phyloP scores from a whole-genome alignment of 2,797 vertebrate species.

The Pantherophis vulpinus region DNA sequence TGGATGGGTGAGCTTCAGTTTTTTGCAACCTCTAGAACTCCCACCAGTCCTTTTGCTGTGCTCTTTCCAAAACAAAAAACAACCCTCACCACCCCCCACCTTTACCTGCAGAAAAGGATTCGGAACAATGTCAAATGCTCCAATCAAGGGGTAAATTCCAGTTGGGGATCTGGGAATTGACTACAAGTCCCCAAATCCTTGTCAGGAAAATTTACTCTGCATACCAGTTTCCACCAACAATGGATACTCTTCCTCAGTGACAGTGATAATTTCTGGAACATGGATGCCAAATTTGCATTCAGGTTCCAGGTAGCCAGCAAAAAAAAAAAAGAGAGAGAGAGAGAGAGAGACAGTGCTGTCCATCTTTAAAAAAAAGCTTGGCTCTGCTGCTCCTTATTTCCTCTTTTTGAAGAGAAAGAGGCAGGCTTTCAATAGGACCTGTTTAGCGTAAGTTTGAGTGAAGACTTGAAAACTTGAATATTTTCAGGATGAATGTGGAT shows the following conservation, averaged over 20 bases:
- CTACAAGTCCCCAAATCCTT: neutral
- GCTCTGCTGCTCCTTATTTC: neutral
- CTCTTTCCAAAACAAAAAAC: neutral
- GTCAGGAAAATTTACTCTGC: neutral
- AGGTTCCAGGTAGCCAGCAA: neutral
- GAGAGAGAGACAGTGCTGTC: too few relatives aligned
- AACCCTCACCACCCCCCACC: neutral
- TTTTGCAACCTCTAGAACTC: neutral
- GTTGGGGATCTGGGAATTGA: neutral
- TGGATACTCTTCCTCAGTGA: neutral
- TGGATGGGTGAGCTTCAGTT: neutral
- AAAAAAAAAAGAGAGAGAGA: too few relatives aligned
- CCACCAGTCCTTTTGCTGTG: neutral
- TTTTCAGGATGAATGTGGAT: neutral
- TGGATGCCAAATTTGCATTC: neutral
- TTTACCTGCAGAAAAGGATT: neutral
- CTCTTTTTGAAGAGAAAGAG: neutral
- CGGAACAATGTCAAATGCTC: neutral
- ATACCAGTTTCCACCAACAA: neutral
- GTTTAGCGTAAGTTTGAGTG: neutral
- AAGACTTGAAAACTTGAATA: neutral
- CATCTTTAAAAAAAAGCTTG: neutral
- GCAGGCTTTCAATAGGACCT: too few relatives aligned
- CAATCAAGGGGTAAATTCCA: neutral
- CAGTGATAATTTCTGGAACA: neutral